Conservation (phyloP, 2,113 vertebrate genomes). For the Macheiramphus alcinus region DNA sequence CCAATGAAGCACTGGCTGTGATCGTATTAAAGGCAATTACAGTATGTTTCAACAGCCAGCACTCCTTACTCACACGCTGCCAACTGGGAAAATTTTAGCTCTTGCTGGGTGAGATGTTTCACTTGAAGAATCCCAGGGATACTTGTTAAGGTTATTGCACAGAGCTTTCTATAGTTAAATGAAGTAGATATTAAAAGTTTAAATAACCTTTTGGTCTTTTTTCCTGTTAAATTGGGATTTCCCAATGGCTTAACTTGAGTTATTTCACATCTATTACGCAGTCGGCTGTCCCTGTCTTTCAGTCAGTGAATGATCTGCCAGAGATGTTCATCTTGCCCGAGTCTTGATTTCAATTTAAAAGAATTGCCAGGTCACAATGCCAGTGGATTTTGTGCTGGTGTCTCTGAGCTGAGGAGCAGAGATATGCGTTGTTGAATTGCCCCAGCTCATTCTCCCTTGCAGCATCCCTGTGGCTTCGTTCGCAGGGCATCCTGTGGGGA, state of each 20-base stretch:
- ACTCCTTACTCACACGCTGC: not conserved
- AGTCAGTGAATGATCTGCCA: not conserved
- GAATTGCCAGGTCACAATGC: not conserved
- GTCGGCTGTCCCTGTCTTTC: not conserved
- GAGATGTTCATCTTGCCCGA: not conserved
- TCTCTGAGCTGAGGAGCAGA: not conserved
- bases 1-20: not conserved
- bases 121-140: not conserved
- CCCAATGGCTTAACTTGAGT: not conserved
- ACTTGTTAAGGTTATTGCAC: not conserved
- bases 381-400: not conserved
- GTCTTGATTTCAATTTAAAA: not conserved
- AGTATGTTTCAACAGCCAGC: not conserved
- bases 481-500: not conserved
- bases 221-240: not conserved
- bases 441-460: not conserved
- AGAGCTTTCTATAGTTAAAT: not conserved
- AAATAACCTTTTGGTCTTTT: conserved; percentile 1
- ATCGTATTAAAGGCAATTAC: not conserved
- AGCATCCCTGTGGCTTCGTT: not conserved
- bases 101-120: not conserved
- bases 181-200: not conserved
- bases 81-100: not conserved
- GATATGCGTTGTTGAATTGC: not conserved
- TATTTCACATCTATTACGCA: not conserved